Base-by-base conservation (phyloP, 1,140 invertebrate species). In the Cotesia typhae region DNA sequence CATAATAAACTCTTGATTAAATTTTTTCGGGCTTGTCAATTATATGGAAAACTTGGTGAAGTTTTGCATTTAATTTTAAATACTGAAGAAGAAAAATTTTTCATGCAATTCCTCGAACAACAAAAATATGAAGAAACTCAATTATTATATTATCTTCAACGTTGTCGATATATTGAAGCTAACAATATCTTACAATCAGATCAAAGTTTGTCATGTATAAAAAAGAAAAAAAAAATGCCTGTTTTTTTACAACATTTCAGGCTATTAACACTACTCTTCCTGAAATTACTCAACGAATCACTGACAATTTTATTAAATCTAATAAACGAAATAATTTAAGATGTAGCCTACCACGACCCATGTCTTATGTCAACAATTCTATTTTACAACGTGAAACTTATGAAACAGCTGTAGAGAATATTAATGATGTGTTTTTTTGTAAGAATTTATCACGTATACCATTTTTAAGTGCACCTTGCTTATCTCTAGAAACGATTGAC, bases 21-120 rank as follows among this genome's bases (percentile, higher is more conserved):
- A 37, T 87, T 87, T 52, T 87, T 86, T 60, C 73, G 76, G 63
- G 82, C 85, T 0, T 89, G 88, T 66, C 85, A 86, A 41, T 75
- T 74, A n/a, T 79, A 87, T 78, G 84, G 78, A 52, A 89, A 86
- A 77, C 80, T 92, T 4, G 80, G 85, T 5, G 83, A 89, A n/a
- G 82, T 92, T 57, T 77, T 91, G 7, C 86, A 90, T 73, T 76
- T 91, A 38, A 85, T 89, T 4, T 76, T 92, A 17, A 87, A 85
- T 20, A 65, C 80, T 0, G 80, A 85, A 28, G 91, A 92, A 75
- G 90, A 92, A 73, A 82, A 87, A 9, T 83, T 84, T 14, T 88
- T 92, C 38, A 79, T 89, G 0, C 80, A 84, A 3, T 91, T 90
- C 74, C 77, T 91, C 0, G 82, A 87, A 5, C 71, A 80, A 3